These are phyloP conservation scores for Trichogramma dendrolimi DNA, from an alignment of 2,888 invertebrate genomes.

Conservation along the genomic window DNA sequence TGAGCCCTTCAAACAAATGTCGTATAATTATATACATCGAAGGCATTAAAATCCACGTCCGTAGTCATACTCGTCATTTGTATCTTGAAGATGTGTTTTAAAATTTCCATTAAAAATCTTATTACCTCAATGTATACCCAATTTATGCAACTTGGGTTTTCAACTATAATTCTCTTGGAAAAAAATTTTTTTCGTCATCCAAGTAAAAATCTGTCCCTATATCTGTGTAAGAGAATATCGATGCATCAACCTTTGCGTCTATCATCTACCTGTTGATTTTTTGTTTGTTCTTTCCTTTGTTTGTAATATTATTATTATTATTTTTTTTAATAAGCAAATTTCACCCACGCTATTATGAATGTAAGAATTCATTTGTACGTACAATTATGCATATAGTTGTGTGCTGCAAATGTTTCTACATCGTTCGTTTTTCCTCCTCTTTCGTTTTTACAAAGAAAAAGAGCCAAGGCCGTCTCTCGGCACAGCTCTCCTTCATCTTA, in stretches of 20 bases:
- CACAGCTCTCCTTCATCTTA: too few species aligned
- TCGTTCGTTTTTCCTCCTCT: too few species aligned
- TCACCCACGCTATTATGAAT: constrained; percentile 7
- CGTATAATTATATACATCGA: too few species aligned
- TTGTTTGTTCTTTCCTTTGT: constrained; percentile 16
- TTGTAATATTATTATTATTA: constrained; percentile 1
- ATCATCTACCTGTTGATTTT: constrained; percentile 29
- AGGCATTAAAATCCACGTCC: too few species aligned
- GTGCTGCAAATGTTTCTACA: too few species aligned
- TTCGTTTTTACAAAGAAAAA: too few species aligned
- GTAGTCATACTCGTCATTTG: too few species aligned
- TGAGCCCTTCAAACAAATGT: too few species aligned
- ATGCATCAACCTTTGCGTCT: constrained; percentile 31
- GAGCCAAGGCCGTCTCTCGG: too few species aligned
- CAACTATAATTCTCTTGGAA: constrained; percentile 13
- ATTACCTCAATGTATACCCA: not conserved
- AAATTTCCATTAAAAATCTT: too few species aligned
- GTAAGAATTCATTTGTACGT: not conserved
- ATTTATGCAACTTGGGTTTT: constrained; percentile 16
- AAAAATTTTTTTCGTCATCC: not conserved
- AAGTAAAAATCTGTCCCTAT: too few species aligned
- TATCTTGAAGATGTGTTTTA: too few species aligned
- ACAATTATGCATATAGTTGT: not conserved
- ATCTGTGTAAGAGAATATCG: constrained; percentile 28
- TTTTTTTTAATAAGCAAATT: constrained; percentile 13